These are phyloP conservation scores for Cataglyphis albicans DNA, from an alignment of 2,888 invertebrate species.

Conservation along the genomic window DNA sequence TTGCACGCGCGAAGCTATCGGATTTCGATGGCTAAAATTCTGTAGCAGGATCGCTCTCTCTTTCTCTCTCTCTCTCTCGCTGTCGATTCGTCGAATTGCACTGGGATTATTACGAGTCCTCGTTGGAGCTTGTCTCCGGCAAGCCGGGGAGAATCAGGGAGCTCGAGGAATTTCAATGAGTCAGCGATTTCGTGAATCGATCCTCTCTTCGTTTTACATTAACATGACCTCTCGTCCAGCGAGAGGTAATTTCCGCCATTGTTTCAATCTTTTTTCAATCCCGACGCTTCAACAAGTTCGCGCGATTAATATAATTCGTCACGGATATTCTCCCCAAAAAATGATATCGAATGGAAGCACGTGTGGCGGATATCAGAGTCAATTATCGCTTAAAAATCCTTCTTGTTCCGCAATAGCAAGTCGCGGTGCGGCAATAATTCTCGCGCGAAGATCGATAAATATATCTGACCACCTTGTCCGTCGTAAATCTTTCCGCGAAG, in stretches of 20 bases:
- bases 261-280: neutral
- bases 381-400: conserved; percentile 57
- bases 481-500: conserved; percentile 42
- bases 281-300: neutral
- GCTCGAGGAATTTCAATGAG: conserved; percentile 48
- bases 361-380: conserved; percentile 25
- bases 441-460: conserved; percentile 58
- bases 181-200: conserved; percentile 15
- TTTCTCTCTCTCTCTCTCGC: neutral
- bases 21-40: conserved; percentile 37
- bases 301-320: neutral
- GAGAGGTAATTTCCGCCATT: neutral
- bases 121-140: conserved; percentile 27
- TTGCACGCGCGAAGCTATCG: conserved; percentile 40
- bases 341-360: neutral
- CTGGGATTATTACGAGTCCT: conserved; percentile 44
- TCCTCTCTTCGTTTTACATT: conserved; percentile 16
- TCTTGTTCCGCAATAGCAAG: conserved; percentile 29
- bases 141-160: neutral
- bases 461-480: conserved; percentile 17
- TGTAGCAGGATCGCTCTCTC: conserved; percentile 4
- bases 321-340: neutral
- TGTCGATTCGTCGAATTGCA: conserved; percentile 29
- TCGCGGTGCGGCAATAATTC: conserved; percentile 57
- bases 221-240: neutral